A percentile compares a stretch with the other conserved stretches of the same genome.
phyloP scores from a whole-genome alignment of 1,140 invertebrate genomes.

The Melanaphis sacchari region DNA sequence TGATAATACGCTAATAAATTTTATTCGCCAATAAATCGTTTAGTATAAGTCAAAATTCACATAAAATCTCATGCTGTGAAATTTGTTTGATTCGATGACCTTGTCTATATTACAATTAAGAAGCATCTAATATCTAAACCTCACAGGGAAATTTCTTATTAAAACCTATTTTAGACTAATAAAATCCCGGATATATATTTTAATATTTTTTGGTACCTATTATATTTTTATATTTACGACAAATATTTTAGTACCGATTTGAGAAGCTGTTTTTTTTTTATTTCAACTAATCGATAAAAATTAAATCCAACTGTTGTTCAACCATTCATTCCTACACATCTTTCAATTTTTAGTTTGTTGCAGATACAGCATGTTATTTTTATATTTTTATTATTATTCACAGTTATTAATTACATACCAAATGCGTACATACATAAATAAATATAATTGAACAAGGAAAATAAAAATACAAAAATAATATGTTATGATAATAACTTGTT shows the following conservation, averaged over 20 bases:
- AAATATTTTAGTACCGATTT: background rate
- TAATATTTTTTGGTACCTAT: background rate
- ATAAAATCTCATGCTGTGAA: conserved; percentile 13
- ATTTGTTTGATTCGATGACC: background rate
- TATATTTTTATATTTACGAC: background rate
- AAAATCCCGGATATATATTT: background rate
- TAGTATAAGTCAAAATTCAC: background rate
- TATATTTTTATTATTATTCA: conserved; percentile 1
- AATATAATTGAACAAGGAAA: background rate
- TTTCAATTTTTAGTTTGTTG: background rate
- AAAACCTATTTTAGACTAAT: background rate
- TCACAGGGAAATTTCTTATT: background rate
- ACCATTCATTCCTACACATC: background rate
- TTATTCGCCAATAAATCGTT: background rate
- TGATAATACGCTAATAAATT: background rate
- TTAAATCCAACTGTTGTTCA: background rate
- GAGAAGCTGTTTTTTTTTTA: background rate
- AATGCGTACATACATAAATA: background rate
- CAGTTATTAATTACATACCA: background rate
- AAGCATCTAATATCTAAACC: background rate
- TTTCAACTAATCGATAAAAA: background rate
- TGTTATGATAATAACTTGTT: background rate
- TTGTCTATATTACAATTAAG: background rate
- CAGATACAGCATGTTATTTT: background rate
- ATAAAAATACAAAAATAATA: conserved; percentile 1